These are phyloP conservation scores for Lichenostomus cassidix DNA, from an alignment of 2,113 vertebrate genomes.

Conservation along the genomic window DNA sequence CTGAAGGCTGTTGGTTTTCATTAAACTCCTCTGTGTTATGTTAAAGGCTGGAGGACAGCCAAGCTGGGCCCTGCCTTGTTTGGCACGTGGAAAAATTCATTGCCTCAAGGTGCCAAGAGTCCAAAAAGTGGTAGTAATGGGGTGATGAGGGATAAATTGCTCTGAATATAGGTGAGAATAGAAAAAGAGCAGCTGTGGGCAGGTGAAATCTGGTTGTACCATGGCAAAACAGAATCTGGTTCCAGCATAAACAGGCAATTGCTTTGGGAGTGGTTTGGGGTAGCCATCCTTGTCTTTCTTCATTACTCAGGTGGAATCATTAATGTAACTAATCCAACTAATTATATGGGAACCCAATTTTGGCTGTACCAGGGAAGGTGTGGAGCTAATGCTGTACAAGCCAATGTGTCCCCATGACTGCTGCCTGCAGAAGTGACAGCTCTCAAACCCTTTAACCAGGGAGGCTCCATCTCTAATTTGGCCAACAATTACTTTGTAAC, in stretches of 20 bases:
- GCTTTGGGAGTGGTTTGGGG: neutral
- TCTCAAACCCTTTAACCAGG: neutral
- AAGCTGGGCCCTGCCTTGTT: neutral
- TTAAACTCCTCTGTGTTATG: neutral
- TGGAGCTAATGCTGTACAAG: accelerated
- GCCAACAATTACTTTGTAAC: neutral
- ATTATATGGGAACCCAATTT: accelerated
- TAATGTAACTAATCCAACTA: neutral
- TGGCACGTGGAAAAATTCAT: neutral
- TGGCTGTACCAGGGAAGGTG: neutral
- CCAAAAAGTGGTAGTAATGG: neutral
- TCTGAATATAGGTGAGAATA: neutral
- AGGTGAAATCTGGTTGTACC: neutral
- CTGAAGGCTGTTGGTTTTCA: neutral
- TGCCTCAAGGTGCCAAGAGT: neutral
- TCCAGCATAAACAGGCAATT: neutral
- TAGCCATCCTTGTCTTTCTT: neutral
- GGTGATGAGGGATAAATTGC: neutral
- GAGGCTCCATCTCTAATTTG: neutral
- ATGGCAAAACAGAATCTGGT: neutral
- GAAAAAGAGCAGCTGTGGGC: neutral
- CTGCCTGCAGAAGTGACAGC: neutral
- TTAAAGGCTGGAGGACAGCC: neutral
- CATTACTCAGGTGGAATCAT: neutral
- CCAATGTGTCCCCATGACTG: accelerated